Base-by-base conservation (phyloP, 2,797 vertebrate genomes). In the Threskiornis aethiopicus region DNA sequence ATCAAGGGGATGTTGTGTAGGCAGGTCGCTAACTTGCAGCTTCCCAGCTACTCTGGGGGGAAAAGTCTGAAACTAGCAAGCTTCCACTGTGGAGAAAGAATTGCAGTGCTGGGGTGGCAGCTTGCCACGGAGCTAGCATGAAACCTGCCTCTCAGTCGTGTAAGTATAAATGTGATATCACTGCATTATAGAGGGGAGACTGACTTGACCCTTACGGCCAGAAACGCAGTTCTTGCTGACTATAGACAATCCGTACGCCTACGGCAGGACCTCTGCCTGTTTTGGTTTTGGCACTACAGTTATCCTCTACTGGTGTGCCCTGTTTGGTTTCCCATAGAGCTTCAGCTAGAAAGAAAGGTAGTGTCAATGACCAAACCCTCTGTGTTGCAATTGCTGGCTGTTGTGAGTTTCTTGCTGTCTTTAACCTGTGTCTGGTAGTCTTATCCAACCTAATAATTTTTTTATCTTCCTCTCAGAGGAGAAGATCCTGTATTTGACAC, bases 401-500 rank as follows among this genome's bases (percentile, higher is more conserved):
- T 77, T 58, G 39, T 61, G 13, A 8, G 35, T n/a, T 39, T 88
- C 35, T 47, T 81, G 13, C 35, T 75, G 37, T 24, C 57, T 69
- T 81, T 65, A 75, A 69, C 47, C 21, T 82, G 37, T 24, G 31
- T 69, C 65, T 41, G 39, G 7, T 17, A 67, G 41, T 80, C 57
- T 70, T 44, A 21, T 10, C 61, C 35, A 82, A 39, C 15, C 13
- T 89, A 21, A 64, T 84, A 24, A 25, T 31, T 61, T 19, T 8
- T 7, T 89, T 79, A 17, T 35, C n/a, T 89, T 42, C 66, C 44
- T 75, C 79, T 80, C 96, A 99, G 99, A 99, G 97, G 99, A 99
- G 96, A 99, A 99, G 98, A 99, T 99, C 97, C 98, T 99, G 95
- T 99, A 99, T 98, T 98, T 99, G 98, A 99, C 99, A 97, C 99